Base-by-base conservation (phyloP, 92 coral and sea anemone genomes). In the Phymanthus crucifer region DNA sequence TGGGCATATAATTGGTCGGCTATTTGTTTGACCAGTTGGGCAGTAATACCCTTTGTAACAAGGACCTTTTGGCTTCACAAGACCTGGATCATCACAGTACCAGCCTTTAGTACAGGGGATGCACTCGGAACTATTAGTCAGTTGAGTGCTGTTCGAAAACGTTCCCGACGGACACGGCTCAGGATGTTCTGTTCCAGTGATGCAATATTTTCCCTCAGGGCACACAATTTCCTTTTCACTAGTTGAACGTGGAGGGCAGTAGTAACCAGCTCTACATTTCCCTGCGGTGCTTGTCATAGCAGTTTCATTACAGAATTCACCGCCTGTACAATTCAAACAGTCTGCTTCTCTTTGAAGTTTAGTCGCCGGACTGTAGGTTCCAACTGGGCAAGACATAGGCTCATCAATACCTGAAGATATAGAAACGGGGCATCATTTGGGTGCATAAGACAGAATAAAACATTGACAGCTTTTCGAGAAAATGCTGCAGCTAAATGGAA, bases 261-360 rank as follows among this genome's bases (percentile, higher is more conserved):
- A 95, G 77, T 87, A 95, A 2, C 99, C 96, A 2, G 94, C 80
- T 24, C 74, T 86, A 72, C 99, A 95, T 26, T 82, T 88, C 6
- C 99, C 99, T 54, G 99, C 86, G n/a, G 98, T 88, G 27, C 80
- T 48, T 8, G 98, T 95, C 89, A 84, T 87, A 73, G 85, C 92
- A 9, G 99, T 93, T 48, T 84, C 82, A 72, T 95, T 95, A 54
- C 99, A 95, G 78, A 88, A 93, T 38, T 95, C 92, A 29, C 99
- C 99, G 18, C 98, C 99, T 14, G 95, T 95, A 80, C 99, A 95
- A 80, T 89, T 90, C 43, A 90, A 76, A 71, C 99, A 95, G 58
- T 95, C 89, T 13, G 85, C 58, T 12, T 82, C 92, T 35, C 77
- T 66, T 32, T 85, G 90, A 14, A 94, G 95, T 23, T 93, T 90